Conservation (phyloP, 2,113 vertebrate genomes). For the Trachemys scripta region DNA sequence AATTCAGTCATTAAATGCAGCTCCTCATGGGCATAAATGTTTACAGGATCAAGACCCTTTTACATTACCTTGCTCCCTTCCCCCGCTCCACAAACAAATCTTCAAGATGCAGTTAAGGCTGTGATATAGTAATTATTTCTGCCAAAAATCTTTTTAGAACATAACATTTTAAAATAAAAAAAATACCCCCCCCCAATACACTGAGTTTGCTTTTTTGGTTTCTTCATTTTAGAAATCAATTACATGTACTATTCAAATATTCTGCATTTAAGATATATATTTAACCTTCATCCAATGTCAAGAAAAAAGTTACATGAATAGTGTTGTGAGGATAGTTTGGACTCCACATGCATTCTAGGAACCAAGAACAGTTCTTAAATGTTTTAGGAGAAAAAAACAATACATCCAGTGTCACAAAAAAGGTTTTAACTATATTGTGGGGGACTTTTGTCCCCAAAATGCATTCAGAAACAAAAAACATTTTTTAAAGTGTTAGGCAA, state of each 20-base stretch:
- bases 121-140: not conserved
- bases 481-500: not conserved
- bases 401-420: not conserved
- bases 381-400: not conserved
- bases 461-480: not conserved
- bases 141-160: not conserved
- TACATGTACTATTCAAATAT: not conserved
- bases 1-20: not conserved
- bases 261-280: not conserved
- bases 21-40: not conserved
- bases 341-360: not conserved
- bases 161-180: not conserved
- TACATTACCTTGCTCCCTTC: not conserved
- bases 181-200: not conserved
- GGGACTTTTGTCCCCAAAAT: not conserved
- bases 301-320: not conserved
- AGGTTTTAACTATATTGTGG: not conserved
- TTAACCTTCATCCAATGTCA: not conserved
- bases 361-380: not conserved
- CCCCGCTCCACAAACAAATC: not conserved
- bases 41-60: not conserved
- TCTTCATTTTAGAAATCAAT: not conserved
- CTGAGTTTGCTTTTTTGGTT: not conserved
- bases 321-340: not conserved
- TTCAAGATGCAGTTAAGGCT: not conserved